Conservation (phyloP, 2,797 vertebrate species). For the Parauchenoglanis ngamensis region DNA sequence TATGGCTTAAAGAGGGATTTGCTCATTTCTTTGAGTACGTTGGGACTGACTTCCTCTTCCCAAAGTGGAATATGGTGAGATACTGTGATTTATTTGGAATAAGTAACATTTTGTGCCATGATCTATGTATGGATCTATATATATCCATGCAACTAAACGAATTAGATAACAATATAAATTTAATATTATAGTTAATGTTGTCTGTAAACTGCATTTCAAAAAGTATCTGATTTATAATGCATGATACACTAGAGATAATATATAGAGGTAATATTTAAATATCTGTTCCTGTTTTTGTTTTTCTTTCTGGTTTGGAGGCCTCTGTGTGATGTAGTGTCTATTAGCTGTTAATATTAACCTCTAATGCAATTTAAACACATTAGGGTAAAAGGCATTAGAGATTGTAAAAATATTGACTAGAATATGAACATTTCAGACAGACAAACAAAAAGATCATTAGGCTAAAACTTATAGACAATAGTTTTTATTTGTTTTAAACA, state of each 20-base stretch:
- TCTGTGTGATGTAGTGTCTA: neutral
- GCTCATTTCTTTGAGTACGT: constrained; percentile 98
- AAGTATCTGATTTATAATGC: neutral
- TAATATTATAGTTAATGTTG: neutral
- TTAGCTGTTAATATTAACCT: neutral
- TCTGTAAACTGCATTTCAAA: neutral
- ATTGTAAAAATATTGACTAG: neutral
- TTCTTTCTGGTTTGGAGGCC: neutral
- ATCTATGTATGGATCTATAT: neutral
- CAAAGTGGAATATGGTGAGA: constrained; percentile 96
- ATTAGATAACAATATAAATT: neutral
- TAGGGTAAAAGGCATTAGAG: neutral
- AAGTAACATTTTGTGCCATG: neutral
- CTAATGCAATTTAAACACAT: neutral
- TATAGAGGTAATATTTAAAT: neutral
- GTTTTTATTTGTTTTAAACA: neutral
- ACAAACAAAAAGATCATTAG: neutral
- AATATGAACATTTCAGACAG: neutral
- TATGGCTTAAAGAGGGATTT: constrained; percentile 97
- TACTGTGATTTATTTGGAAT: neutral
- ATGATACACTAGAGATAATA: neutral
- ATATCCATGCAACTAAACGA: neutral
- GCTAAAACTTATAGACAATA: neutral
- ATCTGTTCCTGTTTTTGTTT: neutral
- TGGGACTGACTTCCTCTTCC: constrained; percentile 96